Evolutionary conservation across 1,140 invertebrate species (phyloP).

Genomic region (Cardiocondyla obscurior): DNA sequence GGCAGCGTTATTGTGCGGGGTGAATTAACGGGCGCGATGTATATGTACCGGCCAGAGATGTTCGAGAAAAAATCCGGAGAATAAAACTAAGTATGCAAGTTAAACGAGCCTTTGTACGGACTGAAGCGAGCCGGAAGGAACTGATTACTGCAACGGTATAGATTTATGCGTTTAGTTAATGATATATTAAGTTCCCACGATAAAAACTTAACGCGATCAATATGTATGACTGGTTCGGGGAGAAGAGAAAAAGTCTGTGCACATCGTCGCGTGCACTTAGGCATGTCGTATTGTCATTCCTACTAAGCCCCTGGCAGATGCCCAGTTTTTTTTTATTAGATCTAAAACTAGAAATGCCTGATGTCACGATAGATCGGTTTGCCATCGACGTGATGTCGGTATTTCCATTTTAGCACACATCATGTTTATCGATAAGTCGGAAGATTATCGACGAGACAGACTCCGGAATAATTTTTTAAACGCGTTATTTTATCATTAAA

Average conservation of each 20-base stretch:
- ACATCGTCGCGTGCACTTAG: conserved; percentile 1
- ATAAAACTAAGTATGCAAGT: too few species aligned
- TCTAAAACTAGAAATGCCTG: conserved; percentile 57
- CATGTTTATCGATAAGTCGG: background rate
- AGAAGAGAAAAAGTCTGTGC: background rate
- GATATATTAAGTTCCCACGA: too few species aligned
- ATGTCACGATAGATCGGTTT: conserved; percentile 24
- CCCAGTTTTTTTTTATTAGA: conserved; percentile 70
- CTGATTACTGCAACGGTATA: too few species aligned
- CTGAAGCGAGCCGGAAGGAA: too few species aligned
- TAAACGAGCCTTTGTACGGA: too few species aligned
- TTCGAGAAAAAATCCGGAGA: too few species aligned
- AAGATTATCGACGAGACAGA: background rate
- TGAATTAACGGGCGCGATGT: too few species aligned
- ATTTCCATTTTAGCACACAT: conserved; percentile 47
- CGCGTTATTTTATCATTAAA: background rate
- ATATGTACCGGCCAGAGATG: too few species aligned
- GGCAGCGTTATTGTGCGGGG: too few species aligned
- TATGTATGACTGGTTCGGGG: conserved; percentile 28
- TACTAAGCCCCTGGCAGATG: conserved; percentile 60
- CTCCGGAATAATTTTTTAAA: background rate
- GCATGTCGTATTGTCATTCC: conserved; percentile 64
- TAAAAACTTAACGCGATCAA: too few species aligned
- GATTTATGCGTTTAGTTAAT: too few species aligned
- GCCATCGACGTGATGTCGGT: conserved; percentile 11